Percentiles rank a stretch among this genome's conserved stretches.
phyloP scores from a whole-genome alignment of 2,113 vertebrate genomes.

The Tichodroma muraria region DNA sequence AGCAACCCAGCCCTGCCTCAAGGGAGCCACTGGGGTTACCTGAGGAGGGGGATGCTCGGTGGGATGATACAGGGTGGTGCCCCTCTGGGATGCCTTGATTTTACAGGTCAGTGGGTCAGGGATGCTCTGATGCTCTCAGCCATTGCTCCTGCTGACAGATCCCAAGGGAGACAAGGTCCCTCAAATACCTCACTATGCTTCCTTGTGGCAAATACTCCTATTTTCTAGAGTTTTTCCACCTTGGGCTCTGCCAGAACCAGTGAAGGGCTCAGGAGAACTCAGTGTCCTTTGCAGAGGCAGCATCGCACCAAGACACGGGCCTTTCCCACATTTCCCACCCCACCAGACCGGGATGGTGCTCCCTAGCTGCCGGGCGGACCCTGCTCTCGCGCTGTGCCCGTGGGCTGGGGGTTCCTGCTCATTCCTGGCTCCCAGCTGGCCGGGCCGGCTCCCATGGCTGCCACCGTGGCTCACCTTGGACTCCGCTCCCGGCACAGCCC shows the following conservation, averaged over 20 bases:
- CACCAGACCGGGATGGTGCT: accelerated
- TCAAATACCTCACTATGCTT: not conserved
- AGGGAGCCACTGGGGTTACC: not conserved
- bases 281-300: not conserved
- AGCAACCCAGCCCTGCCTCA: not conserved
- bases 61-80: not conserved
- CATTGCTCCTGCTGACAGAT: not conserved
- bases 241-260: not conserved
- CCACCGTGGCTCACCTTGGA: not conserved
- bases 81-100: not conserved
- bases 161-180: not conserved
- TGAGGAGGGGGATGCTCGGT: not conserved
- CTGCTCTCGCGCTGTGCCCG: accelerated
- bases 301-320: not conserved
- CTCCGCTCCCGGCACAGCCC: not conserved
- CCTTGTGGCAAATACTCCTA: not conserved
- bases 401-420: not conserved
- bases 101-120: constrained; percentile 39
- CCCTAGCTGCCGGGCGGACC: not conserved
- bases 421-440: not conserved
- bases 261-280: accelerated
- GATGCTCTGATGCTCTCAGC: not conserved
- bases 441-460: not conserved
- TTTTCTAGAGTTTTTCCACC: not conserved
- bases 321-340: not conserved